Base-by-base conservation (phyloP, 2,113 vertebrate species). In the Pagrus major region DNA sequence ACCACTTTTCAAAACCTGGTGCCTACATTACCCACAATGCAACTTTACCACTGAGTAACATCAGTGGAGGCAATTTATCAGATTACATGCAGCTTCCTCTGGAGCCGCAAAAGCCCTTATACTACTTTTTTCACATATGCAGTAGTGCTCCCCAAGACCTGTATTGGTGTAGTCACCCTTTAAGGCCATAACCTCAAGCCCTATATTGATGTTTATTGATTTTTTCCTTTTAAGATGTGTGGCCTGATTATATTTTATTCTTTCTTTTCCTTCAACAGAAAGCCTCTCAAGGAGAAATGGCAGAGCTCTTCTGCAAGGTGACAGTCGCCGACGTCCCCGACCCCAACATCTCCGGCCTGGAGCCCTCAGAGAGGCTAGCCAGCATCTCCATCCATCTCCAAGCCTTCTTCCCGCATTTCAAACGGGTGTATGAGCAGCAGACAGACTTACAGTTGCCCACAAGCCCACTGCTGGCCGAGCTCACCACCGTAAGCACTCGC, bases 351-450 rank as follows among this genome's bases (percentile, higher is more conserved):
- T 91, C 91, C 0, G 94, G 95, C 55, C 77, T 92, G 63, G 90
- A 93, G 39, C 46, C 71, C 4, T 76, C 87, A 2, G 90, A 93
- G 67, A 91, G 76, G 78, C 84, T 94, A 51, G 68, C 56, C 3
- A 94, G 86, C 85, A 76, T 94, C 76, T 93, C 90, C 75, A 84
- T 84, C 0, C 88, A 83, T 1, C 72, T 95, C 4, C 91, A 89
- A 41, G 83, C 80, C 56, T 95, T 95, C 81, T 37, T 88, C 15
- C 90, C 90, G 0, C 94, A 95, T 78, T 65, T 94, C 2, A 86
- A 79, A 33, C 86, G 86, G 16, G 94, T 95, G 4, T 83, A 83
- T 15, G 92, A 94, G 46, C 94, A 95, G 87, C 95, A 95, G 87
- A 80, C 35, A 5, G 93, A 94, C 84, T 76, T 95, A 9, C 92